Evolutionary conservation across 2,888 invertebrate species (phyloP).

Genomic region (Caenorhabditis sp.): DNA sequence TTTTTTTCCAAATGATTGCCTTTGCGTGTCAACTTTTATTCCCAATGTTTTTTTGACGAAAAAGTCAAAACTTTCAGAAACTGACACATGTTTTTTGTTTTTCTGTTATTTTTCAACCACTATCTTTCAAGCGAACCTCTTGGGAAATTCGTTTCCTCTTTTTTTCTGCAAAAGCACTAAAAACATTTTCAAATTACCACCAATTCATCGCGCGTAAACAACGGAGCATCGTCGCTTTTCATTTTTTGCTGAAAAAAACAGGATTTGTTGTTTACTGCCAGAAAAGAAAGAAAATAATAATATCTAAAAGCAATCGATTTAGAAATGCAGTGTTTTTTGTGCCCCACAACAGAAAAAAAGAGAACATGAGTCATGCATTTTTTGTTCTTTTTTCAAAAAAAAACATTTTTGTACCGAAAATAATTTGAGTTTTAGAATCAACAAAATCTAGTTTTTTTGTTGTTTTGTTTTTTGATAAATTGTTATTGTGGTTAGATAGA

Average conservation of each 20-base stretch:
- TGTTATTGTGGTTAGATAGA: neutral
- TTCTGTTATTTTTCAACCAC: slow-evolving; percentile 1
- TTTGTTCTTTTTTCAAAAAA: neutral
- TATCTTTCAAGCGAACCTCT: neutral
- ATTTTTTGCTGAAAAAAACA: neutral
- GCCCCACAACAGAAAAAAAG: neutral
- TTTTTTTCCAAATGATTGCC: neutral
- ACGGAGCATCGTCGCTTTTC: slow-evolving; percentile 7
- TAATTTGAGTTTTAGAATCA: too few relatives aligned
- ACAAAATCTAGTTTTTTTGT: neutral
- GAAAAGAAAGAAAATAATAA: too few relatives aligned
- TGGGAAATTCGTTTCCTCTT: neutral
- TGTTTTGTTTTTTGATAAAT: neutral
- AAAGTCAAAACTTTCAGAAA: too few relatives aligned
- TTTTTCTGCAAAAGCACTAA: neutral
- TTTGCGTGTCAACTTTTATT: neutral
- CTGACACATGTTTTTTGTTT: neutral
- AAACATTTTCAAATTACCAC: neutral
- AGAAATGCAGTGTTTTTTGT: slow-evolving; percentile 1
- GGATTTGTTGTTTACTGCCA: neutral
- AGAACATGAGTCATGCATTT: neutral
- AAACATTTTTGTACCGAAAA: neutral
- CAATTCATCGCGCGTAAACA: neutral
- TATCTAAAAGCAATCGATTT: neutral
- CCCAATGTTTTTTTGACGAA: too few relatives aligned